These are phyloP conservation scores for Emydura subglobosa DNA, from an alignment of 2,113 vertebrate genomes.

Conservation along the genomic window DNA sequence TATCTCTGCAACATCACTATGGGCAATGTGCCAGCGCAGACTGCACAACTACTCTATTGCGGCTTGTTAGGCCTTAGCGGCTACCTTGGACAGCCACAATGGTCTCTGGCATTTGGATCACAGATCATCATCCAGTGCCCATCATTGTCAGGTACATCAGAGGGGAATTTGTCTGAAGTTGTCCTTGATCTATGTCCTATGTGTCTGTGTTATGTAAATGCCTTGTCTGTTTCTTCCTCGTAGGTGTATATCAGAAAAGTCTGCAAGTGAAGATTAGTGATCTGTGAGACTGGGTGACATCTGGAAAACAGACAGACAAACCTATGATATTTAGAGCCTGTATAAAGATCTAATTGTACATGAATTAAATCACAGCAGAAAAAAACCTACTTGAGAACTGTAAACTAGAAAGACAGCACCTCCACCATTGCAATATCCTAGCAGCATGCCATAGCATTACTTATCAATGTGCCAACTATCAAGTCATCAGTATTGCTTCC, in stretches of 20 bases:
- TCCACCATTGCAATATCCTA: background rate
- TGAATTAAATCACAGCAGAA: background rate
- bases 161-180: slow-evolving; percentile 33
- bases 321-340: background rate
- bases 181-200: slow-evolving; percentile 35
- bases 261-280: background rate
- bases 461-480: background rate
- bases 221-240: background rate
- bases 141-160: slow-evolving; percentile 47
- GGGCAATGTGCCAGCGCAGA: background rate
- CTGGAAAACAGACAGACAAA: background rate
- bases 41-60: background rate
- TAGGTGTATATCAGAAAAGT: background rate
- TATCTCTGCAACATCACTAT: background rate
- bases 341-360: background rate
- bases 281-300: background rate
- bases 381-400: background rate
- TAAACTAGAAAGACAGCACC: background rate
- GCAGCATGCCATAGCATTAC: background rate
- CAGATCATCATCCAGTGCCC: slow-evolving; percentile 28
- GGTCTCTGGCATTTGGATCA: slow-evolving; percentile 43
- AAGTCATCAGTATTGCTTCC: background rate
- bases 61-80: background rate
- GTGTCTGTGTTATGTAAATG: slow-evolving; percentile 30
- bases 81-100: slow-evolving; percentile 15